A percentile compares a stretch with the other conserved stretches of the same genome.
These are phyloP conservation scores for Elaphurus davidianus DNA, from an alignment of 2,113 vertebrate genomes.

Conservation along the genomic window DNA sequence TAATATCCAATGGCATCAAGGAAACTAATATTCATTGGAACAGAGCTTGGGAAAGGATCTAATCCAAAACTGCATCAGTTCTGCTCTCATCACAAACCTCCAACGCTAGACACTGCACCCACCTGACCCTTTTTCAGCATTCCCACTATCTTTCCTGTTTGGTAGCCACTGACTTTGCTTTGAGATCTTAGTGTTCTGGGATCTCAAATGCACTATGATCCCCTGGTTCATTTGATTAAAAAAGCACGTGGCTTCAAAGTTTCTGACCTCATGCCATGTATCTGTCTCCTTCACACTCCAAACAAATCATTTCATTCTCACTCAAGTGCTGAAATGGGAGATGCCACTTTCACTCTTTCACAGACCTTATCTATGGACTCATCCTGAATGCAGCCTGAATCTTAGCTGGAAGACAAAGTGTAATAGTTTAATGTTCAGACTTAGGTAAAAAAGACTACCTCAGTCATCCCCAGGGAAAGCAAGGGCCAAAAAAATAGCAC, in stretches of 20 bases:
- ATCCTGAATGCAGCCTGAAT: not conserved
- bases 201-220: not conserved
- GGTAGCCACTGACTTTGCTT: not conserved
- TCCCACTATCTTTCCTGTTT: not conserved
- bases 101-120: not conserved
- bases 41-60: conserved; percentile 10
- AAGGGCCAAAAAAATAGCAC: not conserved
- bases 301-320: conserved; percentile 41
- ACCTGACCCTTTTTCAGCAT: not conserved
- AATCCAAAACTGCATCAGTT: not conserved
- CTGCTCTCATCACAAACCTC: not conserved
- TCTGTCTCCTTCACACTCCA: not conserved
- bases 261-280: conserved; percentile 35
- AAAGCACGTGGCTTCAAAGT: conserved; percentile 37
- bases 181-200: not conserved
- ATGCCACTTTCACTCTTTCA: not conserved
- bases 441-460: not conserved
- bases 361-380: not conserved
- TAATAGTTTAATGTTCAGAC: not conserved
- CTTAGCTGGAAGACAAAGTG: not conserved
- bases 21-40: not conserved
- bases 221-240: not conserved
- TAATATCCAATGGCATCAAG: conserved; percentile 6
- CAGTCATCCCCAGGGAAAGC: not conserved
- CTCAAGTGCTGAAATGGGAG: not conserved